Percentiles rank a stretch among this genome's conserved stretches.
Evolutionary conservation across 2,888 invertebrate genomes (phyloP).

Genomic region (Tetheella fluctuosa): DNA sequence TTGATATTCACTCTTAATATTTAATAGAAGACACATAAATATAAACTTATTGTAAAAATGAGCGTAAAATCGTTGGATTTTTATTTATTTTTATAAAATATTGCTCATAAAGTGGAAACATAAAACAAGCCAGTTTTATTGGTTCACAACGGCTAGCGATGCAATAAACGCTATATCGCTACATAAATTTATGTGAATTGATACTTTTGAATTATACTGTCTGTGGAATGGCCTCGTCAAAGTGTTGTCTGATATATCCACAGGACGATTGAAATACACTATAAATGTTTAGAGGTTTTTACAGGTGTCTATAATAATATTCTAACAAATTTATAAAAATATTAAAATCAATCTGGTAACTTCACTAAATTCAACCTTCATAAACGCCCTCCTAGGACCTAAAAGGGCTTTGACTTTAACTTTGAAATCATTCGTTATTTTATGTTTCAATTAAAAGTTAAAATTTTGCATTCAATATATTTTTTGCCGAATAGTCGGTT

Average conservation of each 20-base stretch:
- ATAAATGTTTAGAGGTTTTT: neutral
- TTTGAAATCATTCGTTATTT: no score
- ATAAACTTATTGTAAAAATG: neutral
- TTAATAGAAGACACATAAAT: slow-evolving; percentile 40
- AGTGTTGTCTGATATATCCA: slow-evolving; percentile 32
- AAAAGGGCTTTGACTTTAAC: no score
- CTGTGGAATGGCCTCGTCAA: slow-evolving; percentile 32
- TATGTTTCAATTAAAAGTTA: no score
- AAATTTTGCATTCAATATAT: no score
- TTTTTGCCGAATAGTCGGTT: no score
- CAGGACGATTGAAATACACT: neutral
- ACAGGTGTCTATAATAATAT: neutral
- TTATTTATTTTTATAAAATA: slow-evolving; percentile 74
- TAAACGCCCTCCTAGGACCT: no score
- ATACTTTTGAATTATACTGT: slow-evolving; percentile 58
- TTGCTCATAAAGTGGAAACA: slow-evolving; percentile 70
- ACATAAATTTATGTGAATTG: slow-evolving; percentile 69
- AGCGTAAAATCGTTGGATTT: slow-evolving; percentile 54
- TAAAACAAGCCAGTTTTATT: slow-evolving; percentile 73
- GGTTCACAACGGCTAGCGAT: slow-evolving; percentile 57
- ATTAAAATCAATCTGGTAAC: neutral
- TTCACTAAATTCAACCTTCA: no score
- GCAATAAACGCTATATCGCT: slow-evolving; percentile 70
- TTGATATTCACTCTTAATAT: slow-evolving; percentile 18
- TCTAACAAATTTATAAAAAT: neutral